Conservation (phyloP, 2,888 invertebrate genomes). For the Dynastes maya region DNA sequence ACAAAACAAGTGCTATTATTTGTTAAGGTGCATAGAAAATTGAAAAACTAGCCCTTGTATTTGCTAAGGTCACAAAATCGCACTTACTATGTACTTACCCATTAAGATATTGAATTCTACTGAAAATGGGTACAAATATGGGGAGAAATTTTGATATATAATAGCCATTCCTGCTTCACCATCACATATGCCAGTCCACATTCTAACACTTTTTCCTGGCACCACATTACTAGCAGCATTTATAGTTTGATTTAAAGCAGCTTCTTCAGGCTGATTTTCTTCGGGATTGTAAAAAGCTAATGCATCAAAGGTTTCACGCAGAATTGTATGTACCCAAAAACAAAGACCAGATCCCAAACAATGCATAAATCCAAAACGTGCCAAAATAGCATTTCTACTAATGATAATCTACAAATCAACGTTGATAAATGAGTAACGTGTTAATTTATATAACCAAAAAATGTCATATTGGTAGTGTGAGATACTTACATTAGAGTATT, state of each 20-base stretch:
- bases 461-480: not conserved
- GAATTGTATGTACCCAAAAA: constrained; percentile 85
- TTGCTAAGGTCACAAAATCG: too few relatives aligned
- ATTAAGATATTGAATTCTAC: constrained; percentile 87
- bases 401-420: constrained; percentile 73
- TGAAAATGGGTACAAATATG: constrained; percentile 86
- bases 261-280: constrained; percentile 59
- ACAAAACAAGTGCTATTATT: too few relatives aligned
- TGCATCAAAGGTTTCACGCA: constrained; percentile 81
- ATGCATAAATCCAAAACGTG: constrained; percentile 85
- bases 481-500: constrained; percentile 83
- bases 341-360: constrained; percentile 85
- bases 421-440: constrained; percentile 45
- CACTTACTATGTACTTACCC: constrained; percentile 69
- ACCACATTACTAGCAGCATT: not conserved
- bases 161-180: constrained; percentile 70
- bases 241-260: constrained; percentile 25
- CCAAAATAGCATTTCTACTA: constrained; percentile 74
- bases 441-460: not conserved
- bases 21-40: too few relatives aligned
- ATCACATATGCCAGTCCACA: constrained; percentile 68
- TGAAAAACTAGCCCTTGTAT: too few relatives aligned
- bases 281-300: constrained; percentile 72
- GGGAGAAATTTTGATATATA: constrained; percentile 77
- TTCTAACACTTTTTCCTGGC: constrained; percentile 61